Evolutionary conservation across 2,797 vertebrate genomes (phyloP).

Genomic region (Rhinoraja longicauda): DNA sequence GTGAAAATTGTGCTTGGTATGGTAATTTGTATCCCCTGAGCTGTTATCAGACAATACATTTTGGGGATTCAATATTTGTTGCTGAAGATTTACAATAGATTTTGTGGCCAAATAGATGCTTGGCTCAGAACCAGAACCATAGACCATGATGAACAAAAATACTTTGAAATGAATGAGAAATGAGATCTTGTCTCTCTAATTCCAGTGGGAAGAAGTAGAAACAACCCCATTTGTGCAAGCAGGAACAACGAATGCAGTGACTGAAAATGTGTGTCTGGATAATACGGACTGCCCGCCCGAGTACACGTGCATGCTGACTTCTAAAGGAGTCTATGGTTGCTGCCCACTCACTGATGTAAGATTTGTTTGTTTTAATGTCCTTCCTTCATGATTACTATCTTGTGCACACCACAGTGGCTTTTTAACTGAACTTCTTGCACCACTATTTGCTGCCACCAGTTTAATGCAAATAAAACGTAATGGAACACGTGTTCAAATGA

Average conservation of each 20-base stretch:
- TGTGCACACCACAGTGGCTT: not conserved
- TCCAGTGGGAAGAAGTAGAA: slow-evolving; percentile 22
- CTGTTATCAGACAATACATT: not conserved
- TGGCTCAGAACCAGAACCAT: not conserved
- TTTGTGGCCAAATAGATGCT: not conserved
- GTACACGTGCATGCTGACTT: slow-evolving; percentile 61
- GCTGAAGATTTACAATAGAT: not conserved
- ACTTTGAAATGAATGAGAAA: not conserved
- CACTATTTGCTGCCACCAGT: too few relatives aligned
- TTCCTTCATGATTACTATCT: not conserved
- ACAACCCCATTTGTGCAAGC: slow-evolving; percentile 39
- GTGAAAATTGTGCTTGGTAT: not conserved
- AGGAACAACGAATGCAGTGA: not conserved
- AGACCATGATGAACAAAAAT: not conserved
- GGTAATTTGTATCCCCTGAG: not conserved
- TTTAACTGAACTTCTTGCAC: not conserved
- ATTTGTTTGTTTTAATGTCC: not conserved
- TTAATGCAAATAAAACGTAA: not conserved
- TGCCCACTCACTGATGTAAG: slow-evolving; percentile 18
- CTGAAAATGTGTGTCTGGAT: slow-evolving; percentile 53
- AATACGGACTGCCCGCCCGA: slow-evolving; percentile 53
- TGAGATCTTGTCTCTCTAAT: not conserved
- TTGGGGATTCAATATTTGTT: not conserved
- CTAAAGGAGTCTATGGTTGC: slow-evolving; percentile 38
- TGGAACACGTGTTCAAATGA: not conserved